Percentiles rank a stretch among this genome's conserved stretches.
phyloP scores from a whole-genome alignment of 2,113 vertebrate genomes.

The Myotis brandtii region DNA sequence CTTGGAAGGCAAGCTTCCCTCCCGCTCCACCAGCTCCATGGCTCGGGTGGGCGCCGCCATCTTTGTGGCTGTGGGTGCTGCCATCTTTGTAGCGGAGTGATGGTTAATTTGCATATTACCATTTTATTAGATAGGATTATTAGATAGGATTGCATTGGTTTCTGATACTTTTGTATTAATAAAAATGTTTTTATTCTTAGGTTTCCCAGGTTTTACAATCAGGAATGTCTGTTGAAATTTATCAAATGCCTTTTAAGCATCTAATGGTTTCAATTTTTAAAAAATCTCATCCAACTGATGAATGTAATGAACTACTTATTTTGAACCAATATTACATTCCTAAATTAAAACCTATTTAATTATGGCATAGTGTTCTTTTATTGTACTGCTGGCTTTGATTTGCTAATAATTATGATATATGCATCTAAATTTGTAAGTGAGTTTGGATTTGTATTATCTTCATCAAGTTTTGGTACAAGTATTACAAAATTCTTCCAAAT shows the following conservation, averaged over 20 bases:
- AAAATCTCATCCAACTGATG: not conserved
- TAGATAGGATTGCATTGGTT: not conserved
- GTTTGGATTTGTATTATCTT: not conserved
- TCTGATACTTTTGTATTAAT: slow-evolving; percentile 28
- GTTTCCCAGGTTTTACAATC: not conserved
- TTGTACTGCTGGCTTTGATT: not conserved
- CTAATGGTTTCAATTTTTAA: not conserved
- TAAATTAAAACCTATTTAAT: not conserved
- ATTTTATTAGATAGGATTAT: no score
- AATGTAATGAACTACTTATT: not conserved
- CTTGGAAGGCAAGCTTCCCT: no score
- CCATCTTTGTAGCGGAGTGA: no score
- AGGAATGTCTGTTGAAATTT: not conserved
- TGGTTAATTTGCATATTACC: no score
- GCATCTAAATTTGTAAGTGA: not conserved
- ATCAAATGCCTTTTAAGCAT: not conserved
- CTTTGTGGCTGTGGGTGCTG: no score
- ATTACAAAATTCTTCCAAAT: not conserved
- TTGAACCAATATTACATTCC: not conserved
- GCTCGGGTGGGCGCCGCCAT: no score
- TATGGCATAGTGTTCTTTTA: not conserved
- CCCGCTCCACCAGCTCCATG: no score
- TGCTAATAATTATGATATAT: not conserved
- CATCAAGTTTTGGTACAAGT: not conserved
- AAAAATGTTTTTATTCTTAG: slow-evolving; percentile 26